These are phyloP conservation scores for Phataginus tetradactyla DNA, from an alignment of 2,797 vertebrate species.

Conservation along the genomic window DNA sequence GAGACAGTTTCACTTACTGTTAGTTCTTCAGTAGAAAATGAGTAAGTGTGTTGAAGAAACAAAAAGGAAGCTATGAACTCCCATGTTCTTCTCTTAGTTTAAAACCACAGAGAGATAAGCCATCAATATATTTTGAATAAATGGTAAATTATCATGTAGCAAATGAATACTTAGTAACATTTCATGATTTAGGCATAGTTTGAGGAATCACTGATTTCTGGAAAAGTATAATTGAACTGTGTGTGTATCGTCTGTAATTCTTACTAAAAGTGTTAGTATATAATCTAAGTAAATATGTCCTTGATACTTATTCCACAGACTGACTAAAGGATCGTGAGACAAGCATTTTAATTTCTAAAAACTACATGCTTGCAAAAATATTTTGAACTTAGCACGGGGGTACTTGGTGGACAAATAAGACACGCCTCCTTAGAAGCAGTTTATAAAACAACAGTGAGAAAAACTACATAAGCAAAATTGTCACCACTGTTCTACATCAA, in stretches of 20 bases:
- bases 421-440: neutral
- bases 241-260: neutral
- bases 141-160: neutral
- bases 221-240: neutral
- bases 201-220: neutral
- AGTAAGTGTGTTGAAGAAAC: neutral
- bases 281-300: neutral
- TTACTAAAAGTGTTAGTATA: neutral
- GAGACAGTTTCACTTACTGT: rapidly evolving
- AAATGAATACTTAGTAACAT: neutral
- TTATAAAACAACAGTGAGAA: neutral
- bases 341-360: slow-evolving; percentile 8
- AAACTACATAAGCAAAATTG: neutral
- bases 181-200: neutral
- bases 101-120: neutral
- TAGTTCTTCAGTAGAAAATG: neutral
- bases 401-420: neutral
- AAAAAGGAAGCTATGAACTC: neutral
- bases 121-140: neutral
- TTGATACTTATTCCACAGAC: neutral
- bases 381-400: neutral
- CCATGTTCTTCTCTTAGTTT: neutral
- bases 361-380: neutral
- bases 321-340: neutral
- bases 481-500: neutral